Evolutionary conservation across 2,113 vertebrate species (phyloP), one percentile per base, ranked within the genome.

Genomic region (Chaenogobius annularis): DNA sequence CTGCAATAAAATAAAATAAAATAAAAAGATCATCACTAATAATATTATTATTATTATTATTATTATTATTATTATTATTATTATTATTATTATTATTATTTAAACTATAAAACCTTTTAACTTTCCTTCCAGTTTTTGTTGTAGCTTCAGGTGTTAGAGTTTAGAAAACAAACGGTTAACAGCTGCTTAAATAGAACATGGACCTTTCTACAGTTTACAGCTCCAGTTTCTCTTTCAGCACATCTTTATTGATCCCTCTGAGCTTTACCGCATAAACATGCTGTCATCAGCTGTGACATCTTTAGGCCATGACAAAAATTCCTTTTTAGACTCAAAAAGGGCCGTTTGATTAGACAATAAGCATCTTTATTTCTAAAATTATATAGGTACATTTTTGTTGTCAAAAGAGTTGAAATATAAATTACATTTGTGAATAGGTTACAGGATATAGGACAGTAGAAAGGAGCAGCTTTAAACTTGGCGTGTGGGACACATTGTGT

Each of bases 401-500:
- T 8, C 40, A 43, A 43, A 10, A n/a, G 7, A 50, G 7, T 17
- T 52, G n/a, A n/a, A 54, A 54, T 54, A 7, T 2, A n/a, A 20
- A 9, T 20, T n/a, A 10, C n/a, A n/a, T 20, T 52, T 19, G 50
- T 35, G 58, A 35, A 61, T 35, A 13, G 17, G 26, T 35, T 58
- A 58, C 1, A 14, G 22, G 23, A 58, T 15, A 58, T 10, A 46
- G 31, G 0, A 64, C 68, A 0, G 17, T 15, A 64, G 5, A 8
- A 52, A 1, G 8, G 4, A 62, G 58, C 47, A 13, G 50, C 22
- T 71, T 69, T 26, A 63, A 50, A 50, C 43, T 0, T 35, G n/a
- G 40, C 37, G 8, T 56, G 69, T 47, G 20, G 10, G 35, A 4
- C 54, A 82, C 83, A 70, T 14, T 35, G 69, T 82, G 85, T 82